Percentiles rank a stretch among this genome's conserved stretches.
Conservation (phyloP, 2,113 vertebrate genomes). For the Notiomystis cincta region DNA sequence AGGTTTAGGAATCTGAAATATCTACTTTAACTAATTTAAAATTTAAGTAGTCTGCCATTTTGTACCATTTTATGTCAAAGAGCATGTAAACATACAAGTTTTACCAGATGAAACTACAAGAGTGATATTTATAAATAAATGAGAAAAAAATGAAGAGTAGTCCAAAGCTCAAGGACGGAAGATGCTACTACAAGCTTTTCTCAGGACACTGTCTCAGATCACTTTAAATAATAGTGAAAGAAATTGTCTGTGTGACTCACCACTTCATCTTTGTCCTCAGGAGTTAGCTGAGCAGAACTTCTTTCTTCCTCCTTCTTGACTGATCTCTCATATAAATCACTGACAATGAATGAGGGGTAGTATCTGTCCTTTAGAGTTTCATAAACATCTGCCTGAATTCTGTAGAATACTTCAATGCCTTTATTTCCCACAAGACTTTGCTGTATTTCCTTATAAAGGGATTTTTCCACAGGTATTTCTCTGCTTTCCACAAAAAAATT, state of each 20-base stretch:
- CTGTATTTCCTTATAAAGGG: constrained; percentile 95
- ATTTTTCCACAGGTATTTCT: constrained; percentile 94
- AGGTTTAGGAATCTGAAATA: background rate
- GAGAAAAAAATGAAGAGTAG: background rate
- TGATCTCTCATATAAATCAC: constrained; percentile 88
- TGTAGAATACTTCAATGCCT: constrained; percentile 91
- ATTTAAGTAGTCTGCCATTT: background rate
- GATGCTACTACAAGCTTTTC: background rate
- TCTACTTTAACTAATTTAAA: background rate
- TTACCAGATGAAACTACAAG: background rate
- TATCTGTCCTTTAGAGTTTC: constrained; percentile 92
- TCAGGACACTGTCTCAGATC: background rate
- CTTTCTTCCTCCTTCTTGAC: constrained; percentile 83
- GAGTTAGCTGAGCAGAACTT: constrained; percentile 73
- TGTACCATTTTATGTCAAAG: background rate
- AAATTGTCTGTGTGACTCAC: constrained; percentile 69
- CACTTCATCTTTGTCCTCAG: constrained; percentile 84
- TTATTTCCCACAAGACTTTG: constrained; percentile 97
- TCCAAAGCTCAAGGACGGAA: background rate
- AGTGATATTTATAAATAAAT: background rate
- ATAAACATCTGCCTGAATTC: constrained; percentile 86
- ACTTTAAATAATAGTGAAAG: background rate
- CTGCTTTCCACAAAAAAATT: constrained; percentile 95
- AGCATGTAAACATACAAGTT: background rate
- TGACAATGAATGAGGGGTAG: constrained; percentile 96